phyloP scores from a whole-genome alignment of 2,888 invertebrate genomes.

The Drosophila mercatorum region DNA sequence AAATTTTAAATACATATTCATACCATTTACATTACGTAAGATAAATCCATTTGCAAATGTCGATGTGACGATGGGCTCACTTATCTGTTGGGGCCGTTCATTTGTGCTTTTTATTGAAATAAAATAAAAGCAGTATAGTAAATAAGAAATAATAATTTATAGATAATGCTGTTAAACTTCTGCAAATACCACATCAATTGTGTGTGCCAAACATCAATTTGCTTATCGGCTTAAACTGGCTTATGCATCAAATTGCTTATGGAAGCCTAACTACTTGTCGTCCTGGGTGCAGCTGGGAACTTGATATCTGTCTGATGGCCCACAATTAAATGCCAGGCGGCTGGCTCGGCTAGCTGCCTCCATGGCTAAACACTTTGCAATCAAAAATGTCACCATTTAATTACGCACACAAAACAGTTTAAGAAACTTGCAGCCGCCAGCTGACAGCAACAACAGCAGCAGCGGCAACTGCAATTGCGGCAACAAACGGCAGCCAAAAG shows the following conservation, averaged over 20 bases:
- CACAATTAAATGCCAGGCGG: constrained; percentile 45
- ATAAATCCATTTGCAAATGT: background rate
- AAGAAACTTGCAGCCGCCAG: constrained; percentile 67
- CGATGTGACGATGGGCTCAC: background rate
- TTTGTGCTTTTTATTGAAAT: background rate
- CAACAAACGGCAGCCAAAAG: constrained; percentile 62
- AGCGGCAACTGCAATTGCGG: constrained; percentile 22
- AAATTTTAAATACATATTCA: background rate
- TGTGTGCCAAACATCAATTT: constrained; percentile 8
- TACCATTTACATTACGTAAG: background rate
- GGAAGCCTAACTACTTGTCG: constrained; percentile 32
- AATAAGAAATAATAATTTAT: constrained; percentile 10
- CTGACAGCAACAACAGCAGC: constrained; percentile 50
- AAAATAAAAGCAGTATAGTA: background rate
- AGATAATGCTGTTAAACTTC: background rate
- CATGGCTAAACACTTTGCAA: constrained; percentile 67
- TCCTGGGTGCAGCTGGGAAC: constrained; percentile 38
- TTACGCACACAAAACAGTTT: constrained; percentile 79
- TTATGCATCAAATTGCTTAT: constrained; percentile 30
- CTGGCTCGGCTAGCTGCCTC: constrained; percentile 22
- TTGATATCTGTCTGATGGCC: constrained; percentile 43
- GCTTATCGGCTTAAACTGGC: constrained; percentile 26
- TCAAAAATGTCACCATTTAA: constrained; percentile 78
- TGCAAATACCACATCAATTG: constrained; percentile 31
- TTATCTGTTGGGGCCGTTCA: background rate